These are phyloP conservation scores for Holothuria glaberrima DNA, from an alignment of 35 echinoderm and acorn worm species.

Conservation along the genomic window DNA sequence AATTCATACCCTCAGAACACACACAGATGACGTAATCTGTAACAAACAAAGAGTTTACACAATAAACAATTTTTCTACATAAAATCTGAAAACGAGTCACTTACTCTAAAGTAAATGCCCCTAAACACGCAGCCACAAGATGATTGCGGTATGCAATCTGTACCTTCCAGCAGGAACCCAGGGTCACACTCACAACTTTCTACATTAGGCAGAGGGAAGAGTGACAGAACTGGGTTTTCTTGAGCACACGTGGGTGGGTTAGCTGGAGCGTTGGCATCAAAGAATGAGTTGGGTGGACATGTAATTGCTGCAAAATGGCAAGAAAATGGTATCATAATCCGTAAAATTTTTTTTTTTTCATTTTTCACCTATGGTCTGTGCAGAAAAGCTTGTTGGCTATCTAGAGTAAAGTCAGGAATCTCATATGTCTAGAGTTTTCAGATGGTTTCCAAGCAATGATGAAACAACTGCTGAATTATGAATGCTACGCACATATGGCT, in stretches of 20 bases:
- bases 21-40: too few species aligned
- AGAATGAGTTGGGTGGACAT: conserved; percentile 29
- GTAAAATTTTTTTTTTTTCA: too few species aligned
- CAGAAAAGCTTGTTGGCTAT: too few species aligned
- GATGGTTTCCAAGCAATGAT: too few species aligned
- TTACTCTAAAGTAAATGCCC: conserved; percentile 12
- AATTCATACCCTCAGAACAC: too few species aligned
- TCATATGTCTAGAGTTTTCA: too few species aligned
- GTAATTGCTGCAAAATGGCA: neutral
- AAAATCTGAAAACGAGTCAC: neutral
- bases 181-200: neutral
- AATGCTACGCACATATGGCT: too few species aligned
- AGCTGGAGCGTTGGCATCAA: neutral
- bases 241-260: neutral
- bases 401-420: too few species aligned
- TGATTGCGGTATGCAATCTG: neutral
- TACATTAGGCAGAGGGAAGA: neutral
- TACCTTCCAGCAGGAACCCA: conserved; percentile 2
- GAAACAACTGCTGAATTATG: too few species aligned
- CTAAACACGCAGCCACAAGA: conserved; percentile 13
- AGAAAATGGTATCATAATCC: neutral
- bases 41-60: too few species aligned
- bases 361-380: too few species aligned
- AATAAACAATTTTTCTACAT: too few species aligned
- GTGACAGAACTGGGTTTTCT: neutral